These are phyloP conservation scores for Pseudomyrmex cubaensis DNA, from an alignment of 1,140 invertebrate genomes.

Conservation along the genomic window DNA sequence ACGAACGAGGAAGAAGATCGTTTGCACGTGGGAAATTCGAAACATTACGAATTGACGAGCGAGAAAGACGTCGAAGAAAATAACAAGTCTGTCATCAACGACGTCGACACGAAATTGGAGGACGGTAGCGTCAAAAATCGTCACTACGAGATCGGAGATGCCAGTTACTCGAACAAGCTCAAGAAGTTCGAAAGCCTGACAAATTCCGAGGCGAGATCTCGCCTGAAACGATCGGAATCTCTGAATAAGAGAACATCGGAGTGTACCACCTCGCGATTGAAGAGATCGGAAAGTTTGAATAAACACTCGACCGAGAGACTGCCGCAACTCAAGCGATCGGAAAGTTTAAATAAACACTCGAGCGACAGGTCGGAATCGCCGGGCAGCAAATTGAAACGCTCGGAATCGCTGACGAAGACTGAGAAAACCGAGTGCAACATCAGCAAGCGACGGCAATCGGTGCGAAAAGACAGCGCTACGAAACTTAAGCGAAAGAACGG, in stretches of 20 bases:
- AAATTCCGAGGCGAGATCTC: constrained; percentile 78
- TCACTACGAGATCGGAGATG: constrained; percentile 64
- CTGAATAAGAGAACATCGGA: constrained; percentile 86
- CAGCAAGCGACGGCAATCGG: constrained; percentile 88
- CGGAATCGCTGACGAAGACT: constrained; percentile 90
- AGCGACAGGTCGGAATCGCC: constrained; percentile 82
- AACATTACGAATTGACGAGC: constrained; percentile 12
- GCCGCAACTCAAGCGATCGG: constrained; percentile 85
- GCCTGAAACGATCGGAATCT: constrained; percentile 87
- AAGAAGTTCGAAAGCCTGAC: constrained; percentile 82
- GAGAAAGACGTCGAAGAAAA: background rate
- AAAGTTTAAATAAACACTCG: constrained; percentile 86
- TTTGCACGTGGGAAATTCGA: constrained; percentile 1
- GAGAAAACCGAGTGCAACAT: constrained; percentile 94
- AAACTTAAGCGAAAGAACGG: constrained; percentile 91
- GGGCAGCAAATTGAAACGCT: constrained; percentile 86
- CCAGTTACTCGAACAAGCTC: constrained; percentile 84
- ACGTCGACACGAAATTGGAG: constrained; percentile 10
- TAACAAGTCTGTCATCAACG: too few relatives aligned
- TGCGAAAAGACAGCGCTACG: constrained; percentile 85
- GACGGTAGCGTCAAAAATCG: constrained; percentile 25
- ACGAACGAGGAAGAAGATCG: constrained; percentile 31
- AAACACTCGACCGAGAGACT: constrained; percentile 83
- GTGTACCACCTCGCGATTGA: constrained; percentile 80
- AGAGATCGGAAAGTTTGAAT: constrained; percentile 84